These are phyloP conservation scores for Ips typographus DNA, from an alignment of 1,140 invertebrate genomes.

Conservation along the genomic window DNA sequence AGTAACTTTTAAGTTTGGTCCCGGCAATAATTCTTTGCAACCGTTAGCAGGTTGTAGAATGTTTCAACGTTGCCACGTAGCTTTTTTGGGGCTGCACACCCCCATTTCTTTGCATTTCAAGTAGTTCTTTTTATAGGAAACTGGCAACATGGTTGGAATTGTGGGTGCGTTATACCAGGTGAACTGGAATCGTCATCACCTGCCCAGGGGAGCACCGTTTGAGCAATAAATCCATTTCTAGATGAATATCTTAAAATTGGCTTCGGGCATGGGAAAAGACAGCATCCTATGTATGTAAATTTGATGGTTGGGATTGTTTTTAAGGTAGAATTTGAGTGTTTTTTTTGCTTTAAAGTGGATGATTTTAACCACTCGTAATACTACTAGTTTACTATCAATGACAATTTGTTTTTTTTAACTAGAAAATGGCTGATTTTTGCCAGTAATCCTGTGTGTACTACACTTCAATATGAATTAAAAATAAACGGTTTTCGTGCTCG, in stretches of 20 bases:
- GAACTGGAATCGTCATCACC: conserved; percentile 21
- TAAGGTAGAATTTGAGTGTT: no score
- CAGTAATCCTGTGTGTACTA: no score
- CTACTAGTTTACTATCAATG: no score
- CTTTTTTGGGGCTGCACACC: no score
- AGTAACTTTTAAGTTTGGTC: conserved; percentile 27
- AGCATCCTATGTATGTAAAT: conserved; percentile 28
- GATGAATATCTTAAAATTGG: conserved; percentile 24
- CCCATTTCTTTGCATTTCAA: no score
- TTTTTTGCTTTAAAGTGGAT: no score
- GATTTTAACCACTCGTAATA: no score
- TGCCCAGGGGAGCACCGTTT: conserved; percentile 20
- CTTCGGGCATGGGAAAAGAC: conserved; percentile 23
- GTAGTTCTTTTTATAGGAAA: not conserved
- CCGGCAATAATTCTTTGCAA: conserved; percentile 16
- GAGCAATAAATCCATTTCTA: conserved; percentile 25
- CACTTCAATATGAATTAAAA: no score
- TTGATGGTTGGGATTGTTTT: not conserved
- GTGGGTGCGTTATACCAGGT: conserved; percentile 23
- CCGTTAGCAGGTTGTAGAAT: not conserved
- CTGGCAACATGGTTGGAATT: conserved; percentile 1
- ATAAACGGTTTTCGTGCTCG: not conserved
- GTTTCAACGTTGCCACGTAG: no score
- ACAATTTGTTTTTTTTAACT: no score
- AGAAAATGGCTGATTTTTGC: no score